Evolutionary conservation across 1,140 invertebrate genomes (phyloP).

Genomic region (Rhysida immarginata): DNA sequence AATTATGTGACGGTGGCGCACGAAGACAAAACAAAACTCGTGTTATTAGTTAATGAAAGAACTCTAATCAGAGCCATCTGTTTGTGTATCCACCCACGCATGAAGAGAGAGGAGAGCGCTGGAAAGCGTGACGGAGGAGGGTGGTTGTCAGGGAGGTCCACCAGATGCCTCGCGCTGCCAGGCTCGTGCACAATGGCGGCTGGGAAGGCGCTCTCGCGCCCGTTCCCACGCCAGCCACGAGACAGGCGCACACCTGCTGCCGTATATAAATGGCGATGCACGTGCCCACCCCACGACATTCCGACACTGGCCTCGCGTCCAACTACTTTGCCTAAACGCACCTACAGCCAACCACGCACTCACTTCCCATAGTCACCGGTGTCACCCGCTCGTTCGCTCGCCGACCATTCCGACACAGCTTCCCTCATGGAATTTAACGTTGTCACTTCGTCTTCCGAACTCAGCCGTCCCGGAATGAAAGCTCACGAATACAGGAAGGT

Average conservation of each 20-base stretch:
- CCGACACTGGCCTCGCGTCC: too few relatives aligned
- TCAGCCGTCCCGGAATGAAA: not conserved
- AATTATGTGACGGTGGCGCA: too few relatives aligned
- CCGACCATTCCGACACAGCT: not conserved
- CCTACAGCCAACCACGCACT: too few relatives aligned
- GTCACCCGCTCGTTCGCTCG: not conserved
- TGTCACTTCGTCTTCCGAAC: not conserved
- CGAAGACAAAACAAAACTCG: too few relatives aligned
- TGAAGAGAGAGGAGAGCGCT: too few relatives aligned
- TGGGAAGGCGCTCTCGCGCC: not conserved
- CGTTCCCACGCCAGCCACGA: slow-evolving; percentile 11
- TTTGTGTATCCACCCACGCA: too few relatives aligned
- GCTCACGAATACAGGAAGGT: slow-evolving; percentile 11
- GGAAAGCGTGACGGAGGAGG: not conserved
- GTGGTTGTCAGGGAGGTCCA: not conserved
- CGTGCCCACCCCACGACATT: not conserved
- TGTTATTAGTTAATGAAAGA: too few relatives aligned
- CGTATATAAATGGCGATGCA: slow-evolving; percentile 2
- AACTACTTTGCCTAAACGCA: too few relatives aligned
- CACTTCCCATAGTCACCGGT: too few relatives aligned
- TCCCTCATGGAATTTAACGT: not conserved
- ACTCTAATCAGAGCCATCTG: too few relatives aligned
- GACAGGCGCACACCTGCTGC: slow-evolving; percentile 8
- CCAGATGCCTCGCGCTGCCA: not conserved
- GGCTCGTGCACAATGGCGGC: not conserved